Percentiles rank a stretch among this genome's conserved stretches.
Conservation (phyloP, 2,113 vertebrate species). For the Spilogale gracilis region DNA sequence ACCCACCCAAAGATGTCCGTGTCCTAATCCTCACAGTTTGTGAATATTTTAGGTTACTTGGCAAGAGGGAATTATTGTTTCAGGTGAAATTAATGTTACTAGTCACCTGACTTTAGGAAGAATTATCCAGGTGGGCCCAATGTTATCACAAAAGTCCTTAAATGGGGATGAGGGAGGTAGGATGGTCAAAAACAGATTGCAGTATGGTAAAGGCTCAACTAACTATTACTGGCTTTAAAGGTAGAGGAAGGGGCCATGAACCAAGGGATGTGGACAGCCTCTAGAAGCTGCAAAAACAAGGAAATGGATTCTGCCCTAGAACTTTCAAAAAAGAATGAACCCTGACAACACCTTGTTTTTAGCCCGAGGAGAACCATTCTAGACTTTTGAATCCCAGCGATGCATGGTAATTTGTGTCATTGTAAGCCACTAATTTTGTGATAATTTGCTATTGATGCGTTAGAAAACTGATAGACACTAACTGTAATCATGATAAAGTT, state of each 20-base stretch:
- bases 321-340: not conserved
- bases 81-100: not conserved
- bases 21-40: not conserved
- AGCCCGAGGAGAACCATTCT: not conserved
- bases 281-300: not conserved
- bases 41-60: not conserved
- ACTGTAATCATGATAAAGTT: not conserved
- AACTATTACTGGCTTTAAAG: not conserved
- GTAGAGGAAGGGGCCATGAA: not conserved
- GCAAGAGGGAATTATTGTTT: not conserved
- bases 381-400: not conserved
- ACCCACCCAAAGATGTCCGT: not conserved
- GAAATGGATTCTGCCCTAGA: not conserved
- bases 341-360: not conserved
- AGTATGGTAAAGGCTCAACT: not conserved
- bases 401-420: no score
- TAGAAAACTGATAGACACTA: not conserved
- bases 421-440: not conserved
- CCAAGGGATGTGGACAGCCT: not conserved
- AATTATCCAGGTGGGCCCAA: not conserved
- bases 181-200: not conserved
- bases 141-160: not conserved
- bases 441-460: not conserved
- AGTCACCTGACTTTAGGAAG: not conserved
- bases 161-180: not conserved